Percentiles rank a stretch among this genome's conserved stretches.
Evolutionary conservation across 2,113 vertebrate genomes (phyloP).

Genomic region (Irena cyanogastra): DNA sequence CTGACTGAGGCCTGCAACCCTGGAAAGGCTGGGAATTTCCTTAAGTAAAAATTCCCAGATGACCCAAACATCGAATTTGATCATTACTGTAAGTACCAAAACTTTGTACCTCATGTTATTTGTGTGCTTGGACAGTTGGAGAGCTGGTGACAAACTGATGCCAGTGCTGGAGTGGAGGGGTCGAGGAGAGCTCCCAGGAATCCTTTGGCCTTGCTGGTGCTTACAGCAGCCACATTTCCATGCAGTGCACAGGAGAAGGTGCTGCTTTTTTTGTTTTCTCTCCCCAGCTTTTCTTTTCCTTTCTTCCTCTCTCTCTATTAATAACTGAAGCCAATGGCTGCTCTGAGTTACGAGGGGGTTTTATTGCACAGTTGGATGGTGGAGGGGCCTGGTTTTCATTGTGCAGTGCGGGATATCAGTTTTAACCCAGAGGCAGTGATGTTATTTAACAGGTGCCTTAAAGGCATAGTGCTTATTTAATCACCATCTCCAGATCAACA

Average conservation of each 20-base stretch:
- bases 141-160: neutral
- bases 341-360: slow-evolving; percentile 45
- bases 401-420: slow-evolving; percentile 26
- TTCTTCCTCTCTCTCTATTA: slow-evolving; percentile 3
- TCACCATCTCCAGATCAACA: slow-evolving; percentile 58
- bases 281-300: neutral
- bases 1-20: neutral
- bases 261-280: neutral
- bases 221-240: neutral
- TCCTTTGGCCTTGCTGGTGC: neutral
- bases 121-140: neutral
- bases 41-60: neutral
- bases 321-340: slow-evolving; percentile 38
- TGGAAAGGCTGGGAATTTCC: slow-evolving; percentile 32
- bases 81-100: neutral
- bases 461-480: slow-evolving; percentile 64
- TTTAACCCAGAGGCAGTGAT: slow-evolving; percentile 57
- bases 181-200: neutral
- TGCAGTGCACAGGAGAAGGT: neutral
- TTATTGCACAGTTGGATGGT: slow-evolving; percentile 33
- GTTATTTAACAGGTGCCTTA: slow-evolving; percentile 72
- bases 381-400: slow-evolving; percentile 34
- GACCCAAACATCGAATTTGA: neutral
- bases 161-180: rapidly evolving
- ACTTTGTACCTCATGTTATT: neutral